Percentiles rank a stretch among this genome's conserved stretches.
phyloP scores from a whole-genome alignment of 2,888 invertebrate species.

The Phymatocera aterrima region DNA sequence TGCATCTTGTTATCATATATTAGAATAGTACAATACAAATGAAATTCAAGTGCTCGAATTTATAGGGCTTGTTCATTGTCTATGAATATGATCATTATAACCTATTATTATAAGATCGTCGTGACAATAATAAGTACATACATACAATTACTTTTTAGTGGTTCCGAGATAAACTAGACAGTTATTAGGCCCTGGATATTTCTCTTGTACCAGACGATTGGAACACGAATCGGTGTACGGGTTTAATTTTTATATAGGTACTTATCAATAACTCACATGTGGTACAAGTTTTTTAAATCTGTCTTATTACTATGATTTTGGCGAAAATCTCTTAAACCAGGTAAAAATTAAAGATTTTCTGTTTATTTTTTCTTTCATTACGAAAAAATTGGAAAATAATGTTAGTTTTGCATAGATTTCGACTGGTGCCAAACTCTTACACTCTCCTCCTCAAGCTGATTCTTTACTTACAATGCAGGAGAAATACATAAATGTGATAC shows the following conservation, averaged over 20 bases:
- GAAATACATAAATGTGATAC: constrained; percentile 27
- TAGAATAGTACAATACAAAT: constrained; percentile 20
- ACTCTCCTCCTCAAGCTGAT: no score
- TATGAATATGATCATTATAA: constrained; percentile 13
- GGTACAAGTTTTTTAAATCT: constrained; percentile 15
- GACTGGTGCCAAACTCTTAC: background rate
- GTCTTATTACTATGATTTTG: constrained; percentile 6
- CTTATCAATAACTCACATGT: constrained; percentile 7
- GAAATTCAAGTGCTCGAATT: background rate
- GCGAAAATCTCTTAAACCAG: constrained; percentile 44
- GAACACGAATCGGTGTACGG: constrained; percentile 30
- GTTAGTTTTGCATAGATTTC: background rate
- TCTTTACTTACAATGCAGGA: background rate
- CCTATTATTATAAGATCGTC: background rate
- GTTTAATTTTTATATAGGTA: constrained; percentile 21
- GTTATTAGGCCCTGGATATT: constrained; percentile 35
- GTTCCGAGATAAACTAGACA: background rate
- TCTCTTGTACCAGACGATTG: constrained; percentile 4
- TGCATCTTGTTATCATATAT: background rate
- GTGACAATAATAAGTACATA: constrained; percentile 30
- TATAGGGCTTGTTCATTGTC: background rate
- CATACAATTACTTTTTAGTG: no score
- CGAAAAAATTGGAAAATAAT: constrained; percentile 38
- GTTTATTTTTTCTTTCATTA: constrained; percentile 48
- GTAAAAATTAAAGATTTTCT: constrained; percentile 49